Evolutionary conservation across 2,888 invertebrate species (phyloP), one percentile per base, ranked within the genome.

Genomic region (Cantharis flavilabris): DNA sequence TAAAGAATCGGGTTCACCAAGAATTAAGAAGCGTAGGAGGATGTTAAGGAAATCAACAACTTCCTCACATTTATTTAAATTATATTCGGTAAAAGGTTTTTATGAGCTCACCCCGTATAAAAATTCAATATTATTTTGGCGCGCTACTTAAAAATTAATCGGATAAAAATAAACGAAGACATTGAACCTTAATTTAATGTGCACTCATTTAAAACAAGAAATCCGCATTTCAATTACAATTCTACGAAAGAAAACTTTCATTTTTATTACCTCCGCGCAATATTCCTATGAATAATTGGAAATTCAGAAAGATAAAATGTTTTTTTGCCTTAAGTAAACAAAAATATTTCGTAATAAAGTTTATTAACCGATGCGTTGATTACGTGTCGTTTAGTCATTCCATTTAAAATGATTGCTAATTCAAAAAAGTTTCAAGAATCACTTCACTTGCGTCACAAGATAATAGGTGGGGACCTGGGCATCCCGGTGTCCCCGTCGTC

Each of bases 401-500:
- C 18, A 26, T 67, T 26, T 23, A 67, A 49, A 49, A 49, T 49
- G 49, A 49, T 49, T 49, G 49, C 65, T 67, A 67, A 67, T 26
- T 67, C 65, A 13, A 67, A 67, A 49, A 67, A 67, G 65, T 67
- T 67, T 14, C 23, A n/a, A 26, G 26, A 67, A 20, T 65, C 65
- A 65, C 23, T 64, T 64, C 26, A 23, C 26, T 67, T 11, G 33
- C 23, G 75, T 75, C 75, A 75, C 23, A 18, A 23, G n/a, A n/a
- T 49, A 49, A n/a, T 62, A 18, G 7, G 62, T 62, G 23, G 49
- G 75, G 75, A 72, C 62, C 67, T 75, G 75, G 75, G 75, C 75
- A 75, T 75, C 75, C 75, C 75, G 71, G 11, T 67, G 67, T 65
- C 69, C 62, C 28, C 62, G 13, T 2, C 75, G 18, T 67, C 65